Base-by-base conservation (phyloP, 1,140 invertebrate species). In the Heliconius eleuchia region DNA sequence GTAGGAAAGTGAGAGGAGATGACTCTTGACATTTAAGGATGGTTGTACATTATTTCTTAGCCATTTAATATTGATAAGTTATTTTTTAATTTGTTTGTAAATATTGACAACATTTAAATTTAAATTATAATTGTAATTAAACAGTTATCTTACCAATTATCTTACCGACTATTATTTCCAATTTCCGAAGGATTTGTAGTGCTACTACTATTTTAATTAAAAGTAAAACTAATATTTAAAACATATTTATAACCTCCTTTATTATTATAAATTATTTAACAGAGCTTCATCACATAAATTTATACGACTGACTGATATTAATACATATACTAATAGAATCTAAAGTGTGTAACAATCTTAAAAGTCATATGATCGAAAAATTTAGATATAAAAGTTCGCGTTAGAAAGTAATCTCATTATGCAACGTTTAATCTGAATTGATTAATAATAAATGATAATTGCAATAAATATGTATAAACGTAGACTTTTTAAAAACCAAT, bases 1-100 rank as follows among this genome's bases (percentile, higher is more conserved):
- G 34, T 60, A 80, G 66, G 88, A 92, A 93, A 92, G 91, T 91
- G 89, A 91, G 90, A 92, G 91, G 90, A 88, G 82, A 89, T 88
- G 83, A 78, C 77, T 60, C 79, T 52, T 72, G 70, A 71, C 76
- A 34, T 73, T 79, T 71, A 84, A 78, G 80, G 71, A 78, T 34
- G n/a, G 55, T 30, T 66, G 30, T 66, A 66, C 60, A 66, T 66
- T 0, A 66, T 66, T 66, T 66, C 30, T 66, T 30, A 30, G 19
- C 23, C 3, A 66, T 66, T 66, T 66, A 13, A n/a, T 27, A 5
- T 27, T 11, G 9, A 66, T 27, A 11, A 27, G 1, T 8, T 8
- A 7, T 9, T 60, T 60, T 23, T 60, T 23, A 27, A 60, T 60
- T 66, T 66, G 4, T 27, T 1, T 66, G 13, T 30, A 11, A 37